Conservation (phyloP, 2,113 vertebrate species). For the Percopsis transmontana region DNA sequence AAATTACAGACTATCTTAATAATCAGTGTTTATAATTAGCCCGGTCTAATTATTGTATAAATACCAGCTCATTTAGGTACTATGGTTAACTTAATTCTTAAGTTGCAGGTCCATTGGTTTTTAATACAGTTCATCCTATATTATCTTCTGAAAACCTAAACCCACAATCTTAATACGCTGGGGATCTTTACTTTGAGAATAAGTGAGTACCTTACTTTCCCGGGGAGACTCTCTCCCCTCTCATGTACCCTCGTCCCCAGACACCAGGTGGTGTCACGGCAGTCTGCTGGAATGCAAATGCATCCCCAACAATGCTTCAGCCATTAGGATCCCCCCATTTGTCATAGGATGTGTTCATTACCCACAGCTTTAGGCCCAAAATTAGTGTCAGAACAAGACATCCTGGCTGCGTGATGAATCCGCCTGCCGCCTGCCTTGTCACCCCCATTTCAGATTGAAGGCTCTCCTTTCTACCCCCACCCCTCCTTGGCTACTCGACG, state of each 20-base stretch:
- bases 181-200: conserved; percentile 14
- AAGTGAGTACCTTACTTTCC: conserved; percentile 46
- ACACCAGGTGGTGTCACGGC: conserved; percentile 78
- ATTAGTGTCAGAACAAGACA: conserved; percentile 80
- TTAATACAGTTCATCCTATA: background rate
- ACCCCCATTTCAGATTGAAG: conserved; percentile 58
- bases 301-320: conserved; percentile 66
- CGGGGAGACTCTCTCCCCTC: conserved; percentile 50
- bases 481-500: conserved; percentile 44
- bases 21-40: too few species aligned
- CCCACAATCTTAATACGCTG: background rate
- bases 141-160: conserved; percentile 13
- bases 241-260: conserved; percentile 62
- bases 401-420: conserved; percentile 76
- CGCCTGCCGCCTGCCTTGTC: conserved; percentile 60
- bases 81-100: conserved; percentile 28
- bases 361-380: conserved; percentile 75
- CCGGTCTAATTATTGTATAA: conserved; percentile 23
- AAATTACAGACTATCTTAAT: too few species aligned
- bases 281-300: conserved; percentile 77
- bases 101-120: conserved; percentile 32
- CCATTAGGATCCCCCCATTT: conserved; percentile 72
- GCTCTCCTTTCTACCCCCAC: conserved; percentile 31
- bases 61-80: conserved; percentile 24
- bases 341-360: conserved; percentile 80